These are phyloP conservation scores for Podarcis cretensis DNA, from an alignment of 2,113 vertebrate species.

Conservation along the genomic window DNA sequence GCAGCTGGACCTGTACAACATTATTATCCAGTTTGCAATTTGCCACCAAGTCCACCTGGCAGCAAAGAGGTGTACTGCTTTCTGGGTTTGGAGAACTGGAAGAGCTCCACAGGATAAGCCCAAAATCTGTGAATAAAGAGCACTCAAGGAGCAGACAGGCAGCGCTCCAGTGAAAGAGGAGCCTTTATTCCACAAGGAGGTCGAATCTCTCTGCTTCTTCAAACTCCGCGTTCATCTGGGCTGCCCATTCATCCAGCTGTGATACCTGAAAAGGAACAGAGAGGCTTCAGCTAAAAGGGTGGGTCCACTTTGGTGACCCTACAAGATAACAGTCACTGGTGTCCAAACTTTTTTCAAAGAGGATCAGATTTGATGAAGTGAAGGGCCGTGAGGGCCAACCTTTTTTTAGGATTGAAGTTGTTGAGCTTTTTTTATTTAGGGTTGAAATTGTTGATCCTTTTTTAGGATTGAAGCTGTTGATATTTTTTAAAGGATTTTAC, in stretches of 20 bases:
- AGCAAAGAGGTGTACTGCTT: not conserved
- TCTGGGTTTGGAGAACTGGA: not conserved
- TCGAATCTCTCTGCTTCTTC: slow-evolving; percentile 87
- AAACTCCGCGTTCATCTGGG: slow-evolving; percentile 89
- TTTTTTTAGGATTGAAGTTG: too few relatives aligned
- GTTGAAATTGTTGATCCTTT: too few relatives aligned
- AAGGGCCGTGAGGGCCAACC: not conserved
- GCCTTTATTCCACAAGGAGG: slow-evolving; percentile 84
- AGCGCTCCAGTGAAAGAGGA: not conserved
- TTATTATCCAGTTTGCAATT: too few relatives aligned
- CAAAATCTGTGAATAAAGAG: not conserved
- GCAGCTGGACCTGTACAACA: not conserved
- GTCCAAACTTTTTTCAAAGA: too few relatives aligned
- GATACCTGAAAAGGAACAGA: slow-evolving; percentile 59
- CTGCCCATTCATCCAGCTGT: slow-evolving; percentile 84
- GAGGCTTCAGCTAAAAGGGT: not conserved
- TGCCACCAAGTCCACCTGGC: not conserved
- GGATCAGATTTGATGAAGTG: not conserved
- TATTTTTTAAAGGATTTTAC: too few relatives aligned
- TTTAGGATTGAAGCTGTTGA: too few relatives aligned
- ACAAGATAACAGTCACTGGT: not conserved
- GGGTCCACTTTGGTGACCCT: too few relatives aligned
- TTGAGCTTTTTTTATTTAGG: too few relatives aligned
- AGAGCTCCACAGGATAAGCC: not conserved
- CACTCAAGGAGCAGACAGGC: not conserved